Evolutionary conservation across 1,140 invertebrate genomes (phyloP), one percentile per base, ranked within the genome.

Genomic region (Uloborus diversus): DNA sequence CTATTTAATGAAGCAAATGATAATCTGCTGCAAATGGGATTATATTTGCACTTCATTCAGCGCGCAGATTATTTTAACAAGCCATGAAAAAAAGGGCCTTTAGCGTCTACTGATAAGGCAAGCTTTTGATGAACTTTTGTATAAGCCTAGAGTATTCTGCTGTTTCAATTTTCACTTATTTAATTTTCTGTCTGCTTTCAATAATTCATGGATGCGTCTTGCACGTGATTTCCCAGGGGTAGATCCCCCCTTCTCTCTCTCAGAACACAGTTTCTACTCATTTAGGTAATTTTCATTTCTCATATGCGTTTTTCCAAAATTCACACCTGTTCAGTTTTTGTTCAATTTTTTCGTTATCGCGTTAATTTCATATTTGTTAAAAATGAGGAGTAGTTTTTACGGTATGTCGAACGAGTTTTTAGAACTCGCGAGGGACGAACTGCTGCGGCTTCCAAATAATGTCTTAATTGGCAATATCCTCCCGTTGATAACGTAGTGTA

Each of bases 11-110:
- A 75, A 75, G 37, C 59, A 62, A 23, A 64, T 64, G 37, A 62
- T 75, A 75, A 75, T 75, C 71, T 62, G 13, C 59, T 9, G 33
- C 59, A 64, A 75, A 75, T 75, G 59, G 71, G 71, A 75, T 75
- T 64, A 75, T 64, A 64, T 64, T 64, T 64, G 71, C 71, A 62
- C 71, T 75, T 64, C 71, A 47, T 61, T 25, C 57, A 17, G 13
- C 17, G 56, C 17, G 71, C 28, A 59, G 59, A 75, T 75, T 75
- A 75, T 75, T 75, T 62, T n/a, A 75, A 64, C 28, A 33, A 20
- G 7, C n/a, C n/a, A 42, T 9, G 23, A 71, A 27, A 69, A 59
- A 68, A 68, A 51, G 42, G n/a, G 37, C 64, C 33, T 14, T 42
- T 17, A 42, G 37, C 2, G 17, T 42, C 9, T 42, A 13, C 17